phyloP scores from a whole-genome alignment of 2,888 invertebrate species.

The Platycheirus albimanus region DNA sequence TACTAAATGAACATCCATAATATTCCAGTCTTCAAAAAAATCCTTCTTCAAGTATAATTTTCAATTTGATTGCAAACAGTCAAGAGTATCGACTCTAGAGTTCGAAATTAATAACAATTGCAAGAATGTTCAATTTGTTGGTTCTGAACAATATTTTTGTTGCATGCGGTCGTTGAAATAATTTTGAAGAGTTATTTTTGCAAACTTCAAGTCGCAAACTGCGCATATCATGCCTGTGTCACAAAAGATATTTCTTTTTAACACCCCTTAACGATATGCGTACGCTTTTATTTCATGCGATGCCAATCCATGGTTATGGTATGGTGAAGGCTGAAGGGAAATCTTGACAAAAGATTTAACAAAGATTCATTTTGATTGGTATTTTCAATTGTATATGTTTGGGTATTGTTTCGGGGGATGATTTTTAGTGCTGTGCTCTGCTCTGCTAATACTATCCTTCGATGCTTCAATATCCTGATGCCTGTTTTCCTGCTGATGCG shows the following conservation, averaged over 20 bases:
- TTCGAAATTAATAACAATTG: too few relatives aligned
- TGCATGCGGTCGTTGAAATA: slow-evolving; percentile 21
- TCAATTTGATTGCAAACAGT: slow-evolving; percentile 8
- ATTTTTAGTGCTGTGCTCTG: slow-evolving; percentile 60
- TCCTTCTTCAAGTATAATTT: slow-evolving; percentile 44
- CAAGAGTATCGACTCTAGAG: slow-evolving; percentile 1
- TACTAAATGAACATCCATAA: slow-evolving; percentile 44
- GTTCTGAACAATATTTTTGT: slow-evolving; percentile 33
- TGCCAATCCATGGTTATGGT: neutral
- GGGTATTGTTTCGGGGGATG: slow-evolving; percentile 68
- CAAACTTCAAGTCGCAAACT: slow-evolving; percentile 32
- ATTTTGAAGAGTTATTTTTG: slow-evolving; percentile 52
- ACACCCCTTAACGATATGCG: slow-evolving; percentile 39
- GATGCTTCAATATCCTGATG: too few relatives aligned
- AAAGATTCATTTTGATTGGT: slow-evolving; percentile 69
- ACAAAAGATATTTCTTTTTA: slow-evolving; percentile 23
- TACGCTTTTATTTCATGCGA: neutral
- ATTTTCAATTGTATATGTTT: slow-evolving; percentile 68
- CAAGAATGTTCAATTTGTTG: slow-evolving; percentile 69
- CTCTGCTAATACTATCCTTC: slow-evolving; percentile 44
- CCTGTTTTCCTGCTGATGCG: slow-evolving; percentile 12
- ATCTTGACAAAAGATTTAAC: slow-evolving; percentile 42
- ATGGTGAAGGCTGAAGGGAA: slow-evolving; percentile 11
- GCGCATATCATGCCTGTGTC: neutral
- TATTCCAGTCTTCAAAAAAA: slow-evolving; percentile 8